Conservation (phyloP, 2,797 vertebrate species). For the Rhabdophis nuchalis region DNA sequence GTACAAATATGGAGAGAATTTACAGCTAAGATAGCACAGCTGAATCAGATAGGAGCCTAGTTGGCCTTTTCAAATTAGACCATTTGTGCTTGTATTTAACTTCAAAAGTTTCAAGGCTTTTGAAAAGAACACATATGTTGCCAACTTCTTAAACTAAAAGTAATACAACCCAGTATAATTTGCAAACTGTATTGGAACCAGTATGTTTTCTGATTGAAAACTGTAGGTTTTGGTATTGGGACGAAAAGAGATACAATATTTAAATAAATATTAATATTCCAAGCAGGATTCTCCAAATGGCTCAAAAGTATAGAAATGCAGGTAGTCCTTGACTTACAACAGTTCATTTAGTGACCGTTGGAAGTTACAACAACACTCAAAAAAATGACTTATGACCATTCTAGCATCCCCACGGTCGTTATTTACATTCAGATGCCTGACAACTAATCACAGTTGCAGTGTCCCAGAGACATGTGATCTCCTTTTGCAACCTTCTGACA, state of each 20-base stretch:
- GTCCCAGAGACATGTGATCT: not conserved
- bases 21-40: not conserved
- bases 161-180: not conserved
- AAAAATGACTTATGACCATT: not conserved
- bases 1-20: not conserved
- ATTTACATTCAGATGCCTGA: not conserved
- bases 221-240: not conserved
- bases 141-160: not conserved
- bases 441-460: not conserved
- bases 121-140: not conserved
- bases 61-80: not conserved
- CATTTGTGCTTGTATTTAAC: not conserved
- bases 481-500: not conserved
- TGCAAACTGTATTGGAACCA: not conserved
- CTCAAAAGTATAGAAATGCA: not conserved
- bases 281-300: not conserved
- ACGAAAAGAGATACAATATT: not conserved
- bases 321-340: not conserved
- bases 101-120: not conserved
- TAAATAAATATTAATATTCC: not conserved
- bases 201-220: not conserved
- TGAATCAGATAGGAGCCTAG: not conserved
- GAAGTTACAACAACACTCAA: not conserved
- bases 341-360: not conserved
- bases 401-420: not conserved